Evolutionary conservation across 2,888 invertebrate genomes (phyloP), one percentile per base, ranked within the genome.

Genomic region (Drosophila mulleri): DNA sequence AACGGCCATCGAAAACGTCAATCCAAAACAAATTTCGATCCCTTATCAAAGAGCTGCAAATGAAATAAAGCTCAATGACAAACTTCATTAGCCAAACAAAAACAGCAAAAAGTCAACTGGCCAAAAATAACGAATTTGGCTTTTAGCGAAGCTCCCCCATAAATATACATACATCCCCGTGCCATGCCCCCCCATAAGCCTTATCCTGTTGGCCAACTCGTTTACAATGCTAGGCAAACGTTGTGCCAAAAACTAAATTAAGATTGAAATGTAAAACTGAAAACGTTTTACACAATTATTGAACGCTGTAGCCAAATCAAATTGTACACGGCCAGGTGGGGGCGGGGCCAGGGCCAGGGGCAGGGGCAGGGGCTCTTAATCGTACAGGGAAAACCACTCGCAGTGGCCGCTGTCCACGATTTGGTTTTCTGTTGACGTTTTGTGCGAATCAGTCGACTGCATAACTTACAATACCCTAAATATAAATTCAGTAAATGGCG

Each of bases 231-330:
- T 60, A 41, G 62, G 78, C 80, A 84, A 86, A 88, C 88, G 88
- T 80, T 86, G 63, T 91, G 88, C 82, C 77, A 84, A 83, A 86
- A 91, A 91, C 91, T 91, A 91, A 91, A 91, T 91, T 91, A 91
- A 91, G 91, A 91, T 91, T 91, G 91, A 91, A 91, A 91, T 90
- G 90, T 91, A 89, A 91, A 91, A 91, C 90, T 91, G 91, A 91
- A 91, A 91, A 88, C 91, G 90, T 90, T 91, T 91, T 91, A 91
- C 86, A 90, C 90, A 90, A 91, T 90, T 89, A 90, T 83, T 80
- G 88, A 82, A 82, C 75, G 76, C 48, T 70, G 65, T 67, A 48
- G 62, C 63, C 65, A 59, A 76, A 73, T 71, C 76, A 73, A 69
- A 75, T 60, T 48, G 50, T 50, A 26, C 37, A 9, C 12, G 12